Evolutionary conservation across 1,140 invertebrate species (phyloP).

Genomic region (Drosophila parvula): DNA sequence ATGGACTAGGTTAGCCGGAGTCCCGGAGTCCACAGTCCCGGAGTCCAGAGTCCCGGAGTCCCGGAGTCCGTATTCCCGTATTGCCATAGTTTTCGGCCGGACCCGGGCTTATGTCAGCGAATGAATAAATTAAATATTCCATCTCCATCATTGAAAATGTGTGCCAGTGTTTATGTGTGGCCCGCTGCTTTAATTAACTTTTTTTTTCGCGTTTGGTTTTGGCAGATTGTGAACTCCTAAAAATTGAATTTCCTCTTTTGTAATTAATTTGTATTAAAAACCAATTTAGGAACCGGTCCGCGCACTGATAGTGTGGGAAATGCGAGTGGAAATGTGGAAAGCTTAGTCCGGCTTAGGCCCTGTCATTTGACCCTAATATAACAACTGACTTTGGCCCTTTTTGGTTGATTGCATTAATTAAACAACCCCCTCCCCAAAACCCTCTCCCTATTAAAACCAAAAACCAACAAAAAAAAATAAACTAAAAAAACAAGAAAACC

Average conservation of each 20-base stretch:
- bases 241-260: slow-evolving; percentile 60
- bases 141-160: slow-evolving; percentile 60
- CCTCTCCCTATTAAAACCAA: too few species aligned
- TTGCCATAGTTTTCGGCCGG: background rate
- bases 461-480: background rate
- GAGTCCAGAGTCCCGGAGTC: background rate
- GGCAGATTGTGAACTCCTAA: slow-evolving; percentile 37
- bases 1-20: slow-evolving; percentile 30
- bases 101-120: slow-evolving; percentile 54
- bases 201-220: slow-evolving; percentile 45
- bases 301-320: slow-evolving; percentile 10
- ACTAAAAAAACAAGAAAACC: too few species aligned
- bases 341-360: slow-evolving; percentile 46
- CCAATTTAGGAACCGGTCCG: slow-evolving; percentile 25
- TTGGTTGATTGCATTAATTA: slow-evolving; percentile 48
- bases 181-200: slow-evolving; percentile 63
- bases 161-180: slow-evolving; percentile 12
- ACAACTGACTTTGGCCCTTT: slow-evolving; percentile 52
- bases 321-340: slow-evolving; percentile 9
- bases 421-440: background rate
- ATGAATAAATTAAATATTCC: slow-evolving; percentile 77
- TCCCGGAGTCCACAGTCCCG: background rate
- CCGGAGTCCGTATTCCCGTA: slow-evolving; percentile 12
- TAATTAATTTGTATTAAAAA: slow-evolving; percentile 60
- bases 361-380: slow-evolving; percentile 55